phyloP scores from a whole-genome alignment of 2,113 vertebrate genomes.

The Dendropsophus ebraccatus region DNA sequence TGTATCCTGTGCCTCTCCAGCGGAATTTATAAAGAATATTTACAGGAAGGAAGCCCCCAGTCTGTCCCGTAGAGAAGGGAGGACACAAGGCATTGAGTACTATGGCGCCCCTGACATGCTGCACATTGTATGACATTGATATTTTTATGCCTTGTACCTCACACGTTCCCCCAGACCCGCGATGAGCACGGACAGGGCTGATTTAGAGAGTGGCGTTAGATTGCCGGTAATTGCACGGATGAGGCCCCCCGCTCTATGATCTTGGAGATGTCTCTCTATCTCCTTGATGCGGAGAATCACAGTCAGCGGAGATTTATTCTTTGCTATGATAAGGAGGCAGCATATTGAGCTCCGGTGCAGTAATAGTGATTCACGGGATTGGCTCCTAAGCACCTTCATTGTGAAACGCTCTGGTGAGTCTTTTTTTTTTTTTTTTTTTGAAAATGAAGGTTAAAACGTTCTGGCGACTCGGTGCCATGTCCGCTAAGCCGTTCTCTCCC shows the following conservation, averaged over 20 bases:
- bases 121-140: neutral
- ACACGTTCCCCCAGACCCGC: neutral
- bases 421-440: slow-evolving; percentile 11
- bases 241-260: slow-evolving; percentile 26
- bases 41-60: too few species aligned
- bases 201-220: slow-evolving; percentile 22
- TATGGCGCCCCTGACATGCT: too few species aligned
- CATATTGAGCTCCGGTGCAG: slow-evolving; percentile 35
- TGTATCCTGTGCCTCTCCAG: too few species aligned
- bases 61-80: too few species aligned
- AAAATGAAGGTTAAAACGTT: slow-evolving; percentile 41
- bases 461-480: neutral
- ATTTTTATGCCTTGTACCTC: slow-evolving; percentile 11
- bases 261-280: slow-evolving; percentile 41
- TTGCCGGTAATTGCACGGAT: slow-evolving; percentile 26
- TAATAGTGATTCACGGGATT: slow-evolving; percentile 48
- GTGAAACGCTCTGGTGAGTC: slow-evolving; percentile 36
- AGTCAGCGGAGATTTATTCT: slow-evolving; percentile 30
- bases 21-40: too few species aligned
- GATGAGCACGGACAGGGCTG: slow-evolving; percentile 9
- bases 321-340: slow-evolving; percentile 47
- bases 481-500: slow-evolving; percentile 6
- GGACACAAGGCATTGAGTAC: too few species aligned
- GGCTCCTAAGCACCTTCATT: slow-evolving; percentile 37
- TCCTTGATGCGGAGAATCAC: slow-evolving; percentile 37